These are phyloP conservation scores for Gymnorhina tibicen DNA, from an alignment of 2,113 vertebrate species.

Conservation along the genomic window DNA sequence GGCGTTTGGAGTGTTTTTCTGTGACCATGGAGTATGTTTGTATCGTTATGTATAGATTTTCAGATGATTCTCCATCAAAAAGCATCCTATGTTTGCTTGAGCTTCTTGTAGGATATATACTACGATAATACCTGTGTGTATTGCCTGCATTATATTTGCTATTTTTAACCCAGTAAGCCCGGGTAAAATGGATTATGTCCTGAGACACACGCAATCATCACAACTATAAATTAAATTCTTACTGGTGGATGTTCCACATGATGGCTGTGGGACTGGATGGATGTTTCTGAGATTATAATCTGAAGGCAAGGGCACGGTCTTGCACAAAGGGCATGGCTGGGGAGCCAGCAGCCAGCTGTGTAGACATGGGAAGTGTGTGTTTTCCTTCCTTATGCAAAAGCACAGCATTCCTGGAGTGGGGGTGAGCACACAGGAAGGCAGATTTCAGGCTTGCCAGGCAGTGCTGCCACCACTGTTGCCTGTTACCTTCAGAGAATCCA, in stretches of 20 bases:
- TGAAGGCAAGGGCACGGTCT: background rate
- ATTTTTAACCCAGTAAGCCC: background rate
- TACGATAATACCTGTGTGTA: background rate
- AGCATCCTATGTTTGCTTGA: background rate
- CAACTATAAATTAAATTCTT: background rate
- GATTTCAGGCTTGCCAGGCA: background rate
- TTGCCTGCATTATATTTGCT: background rate
- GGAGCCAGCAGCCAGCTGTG: background rate
- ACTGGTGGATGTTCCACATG: background rate
- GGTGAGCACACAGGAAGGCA: background rate
- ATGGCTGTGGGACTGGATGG: background rate
- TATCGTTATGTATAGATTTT: background rate
- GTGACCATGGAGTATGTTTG: background rate
- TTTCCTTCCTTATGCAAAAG: background rate
- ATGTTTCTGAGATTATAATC: background rate
- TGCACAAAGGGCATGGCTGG: background rate
- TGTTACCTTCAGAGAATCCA: background rate
- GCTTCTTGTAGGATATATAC: background rate
- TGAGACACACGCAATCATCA: background rate
- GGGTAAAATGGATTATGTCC: background rate
- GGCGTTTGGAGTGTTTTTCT: background rate
- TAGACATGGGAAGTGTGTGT: background rate
- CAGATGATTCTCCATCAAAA: background rate
- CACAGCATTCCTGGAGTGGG: too few species aligned
- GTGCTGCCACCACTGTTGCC: background rate